Conservation (phyloP, 2,888 invertebrate genomes). For the Callosobruchus maculatus region DNA sequence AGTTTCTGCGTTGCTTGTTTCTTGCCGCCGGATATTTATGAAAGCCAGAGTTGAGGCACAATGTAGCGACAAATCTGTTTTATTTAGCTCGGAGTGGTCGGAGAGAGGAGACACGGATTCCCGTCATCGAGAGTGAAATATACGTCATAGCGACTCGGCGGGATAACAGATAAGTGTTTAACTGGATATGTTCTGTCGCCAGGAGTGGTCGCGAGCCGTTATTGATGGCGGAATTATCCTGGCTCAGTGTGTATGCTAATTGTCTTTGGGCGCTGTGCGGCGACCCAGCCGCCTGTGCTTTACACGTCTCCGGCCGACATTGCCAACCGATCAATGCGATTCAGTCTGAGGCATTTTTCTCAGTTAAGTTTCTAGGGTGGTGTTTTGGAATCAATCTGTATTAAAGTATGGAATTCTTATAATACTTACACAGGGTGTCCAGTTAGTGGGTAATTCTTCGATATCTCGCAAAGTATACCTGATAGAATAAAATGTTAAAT, state of each 20-base stretch:
- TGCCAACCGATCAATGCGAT: too few relatives aligned
- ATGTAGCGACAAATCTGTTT: slow-evolving; percentile 28
- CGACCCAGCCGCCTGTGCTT: neutral
- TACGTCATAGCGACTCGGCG: slow-evolving; percentile 32
- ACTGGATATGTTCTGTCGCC: slow-evolving; percentile 38
- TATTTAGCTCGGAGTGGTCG: slow-evolving; percentile 15
- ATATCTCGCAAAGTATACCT: too few relatives aligned
- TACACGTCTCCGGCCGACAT: neutral
- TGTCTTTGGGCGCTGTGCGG: slow-evolving; percentile 7
- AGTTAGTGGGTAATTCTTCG: too few relatives aligned
- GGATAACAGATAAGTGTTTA: slow-evolving; percentile 35
- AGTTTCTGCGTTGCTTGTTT: neutral
- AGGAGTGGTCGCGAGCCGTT: slow-evolving; percentile 37
- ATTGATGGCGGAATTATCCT: slow-evolving; percentile 39
- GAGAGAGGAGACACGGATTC: slow-evolving; percentile 31
- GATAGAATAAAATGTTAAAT: too few relatives aligned
- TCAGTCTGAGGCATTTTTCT: too few relatives aligned
- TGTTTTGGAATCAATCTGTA: too few relatives aligned
- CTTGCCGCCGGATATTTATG: neutral
- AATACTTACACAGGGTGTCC: too few relatives aligned
- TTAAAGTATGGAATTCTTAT: too few relatives aligned
- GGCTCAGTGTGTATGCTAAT: slow-evolving; percentile 28
- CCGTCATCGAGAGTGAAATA: slow-evolving; percentile 36
- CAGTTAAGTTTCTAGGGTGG: too few relatives aligned
- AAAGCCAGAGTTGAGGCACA: neutral